phyloP scores from a whole-genome alignment of 2,797 vertebrate species.

The Phoeniculus purpureus region DNA sequence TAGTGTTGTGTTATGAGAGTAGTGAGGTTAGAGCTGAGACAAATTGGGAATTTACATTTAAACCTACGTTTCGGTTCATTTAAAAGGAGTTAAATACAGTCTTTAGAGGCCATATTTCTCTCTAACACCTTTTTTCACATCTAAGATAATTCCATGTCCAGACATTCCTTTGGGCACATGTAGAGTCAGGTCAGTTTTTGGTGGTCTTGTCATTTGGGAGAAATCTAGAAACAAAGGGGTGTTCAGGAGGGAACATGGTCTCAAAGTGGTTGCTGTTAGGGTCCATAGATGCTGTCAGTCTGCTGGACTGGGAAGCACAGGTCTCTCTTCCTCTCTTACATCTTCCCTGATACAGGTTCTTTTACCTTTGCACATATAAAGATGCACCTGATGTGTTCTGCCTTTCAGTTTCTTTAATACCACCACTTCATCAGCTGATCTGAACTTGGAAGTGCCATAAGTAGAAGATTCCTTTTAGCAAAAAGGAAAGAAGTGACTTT shows the following conservation, averaged over 20 bases:
- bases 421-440: neutral
- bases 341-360: neutral
- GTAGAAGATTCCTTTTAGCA: neutral
- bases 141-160: neutral
- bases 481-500: neutral
- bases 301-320: neutral
- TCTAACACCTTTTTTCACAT: neutral
- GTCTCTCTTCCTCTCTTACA: neutral
- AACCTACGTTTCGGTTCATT: neutral
- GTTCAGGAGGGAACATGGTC: neutral
- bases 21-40: neutral
- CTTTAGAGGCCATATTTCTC: neutral
- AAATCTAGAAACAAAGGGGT: neutral
- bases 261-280: neutral
- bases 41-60: constrained; percentile 19
- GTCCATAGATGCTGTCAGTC: neutral
- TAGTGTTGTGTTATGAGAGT: neutral
- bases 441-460: neutral
- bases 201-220: neutral
- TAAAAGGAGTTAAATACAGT: neutral
- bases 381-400: neutral
- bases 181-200: neutral
- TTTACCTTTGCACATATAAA: neutral
- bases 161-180: neutral
- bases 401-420: neutral